Conservation (phyloP, 35 echinoderm and acorn worm species). For the Ophiothrix spiculata region DNA sequence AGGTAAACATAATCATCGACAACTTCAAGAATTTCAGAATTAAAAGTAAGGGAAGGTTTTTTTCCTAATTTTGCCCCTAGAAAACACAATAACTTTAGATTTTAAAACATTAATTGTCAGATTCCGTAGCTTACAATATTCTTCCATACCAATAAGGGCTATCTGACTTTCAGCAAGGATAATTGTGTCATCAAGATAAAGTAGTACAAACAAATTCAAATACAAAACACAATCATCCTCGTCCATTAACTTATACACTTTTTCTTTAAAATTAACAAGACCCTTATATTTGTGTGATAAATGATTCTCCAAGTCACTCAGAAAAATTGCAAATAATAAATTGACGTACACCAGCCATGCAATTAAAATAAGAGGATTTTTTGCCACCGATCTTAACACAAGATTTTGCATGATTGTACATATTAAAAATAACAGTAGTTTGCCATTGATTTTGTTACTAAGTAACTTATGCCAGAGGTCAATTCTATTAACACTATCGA, state of each 20-base stretch:
- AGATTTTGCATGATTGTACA: too few species aligned
- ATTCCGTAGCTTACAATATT: neutral
- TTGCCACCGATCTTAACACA: too few species aligned
- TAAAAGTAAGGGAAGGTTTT: neutral
- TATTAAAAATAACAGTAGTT: too few species aligned
- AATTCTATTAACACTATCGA: too few species aligned
- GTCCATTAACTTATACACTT: neutral
- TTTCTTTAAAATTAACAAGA: neutral
- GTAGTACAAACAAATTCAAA: neutral
- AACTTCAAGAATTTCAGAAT: neutral
- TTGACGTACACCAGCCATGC: too few species aligned
- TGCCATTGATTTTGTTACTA: too few species aligned
- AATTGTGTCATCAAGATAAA: neutral
- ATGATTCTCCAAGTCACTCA: conserved; percentile 29
- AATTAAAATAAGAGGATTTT: too few species aligned
- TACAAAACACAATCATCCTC: neutral
- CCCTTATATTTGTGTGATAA: too few species aligned
- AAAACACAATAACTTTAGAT: neutral
- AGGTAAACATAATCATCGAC: too few species aligned
- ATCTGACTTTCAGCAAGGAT: neutral
- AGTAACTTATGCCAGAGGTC: too few species aligned
- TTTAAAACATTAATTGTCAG: neutral
- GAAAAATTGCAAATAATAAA: conserved; percentile 17
- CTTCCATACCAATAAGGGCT: neutral
- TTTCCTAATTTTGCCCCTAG: neutral